phyloP scores from a whole-genome alignment of 2,888 invertebrate species.

The Microctonus brassicae region DNA sequence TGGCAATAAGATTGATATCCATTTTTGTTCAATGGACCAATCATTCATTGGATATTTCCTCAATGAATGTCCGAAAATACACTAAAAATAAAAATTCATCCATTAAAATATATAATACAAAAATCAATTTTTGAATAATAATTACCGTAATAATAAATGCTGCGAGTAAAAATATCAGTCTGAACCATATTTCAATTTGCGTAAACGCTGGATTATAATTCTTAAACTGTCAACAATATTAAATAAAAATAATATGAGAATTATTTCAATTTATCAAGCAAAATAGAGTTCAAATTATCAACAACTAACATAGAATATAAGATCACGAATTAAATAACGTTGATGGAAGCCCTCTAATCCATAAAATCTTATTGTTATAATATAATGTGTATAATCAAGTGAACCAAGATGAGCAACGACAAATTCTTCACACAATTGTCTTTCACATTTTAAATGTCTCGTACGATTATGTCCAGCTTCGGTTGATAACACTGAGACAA shows the following conservation, averaged over 20 bases:
- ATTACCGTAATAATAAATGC: constrained; percentile 90
- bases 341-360: constrained; percentile 88
- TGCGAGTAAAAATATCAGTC: constrained; percentile 90
- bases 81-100: constrained; percentile 74
- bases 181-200: constrained; percentile 97
- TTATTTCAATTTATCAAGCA: constrained; percentile 12
- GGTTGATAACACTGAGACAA: constrained; percentile 76
- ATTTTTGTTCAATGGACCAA: constrained; percentile 98
- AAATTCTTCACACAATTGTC: constrained; percentile 88
- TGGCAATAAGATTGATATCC: constrained; percentile 91
- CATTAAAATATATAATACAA: constrained; percentile 18
- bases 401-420: constrained; percentile 91
- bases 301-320: constrained; percentile 86
- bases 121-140: constrained; percentile 19
- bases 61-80: constrained; percentile 92
- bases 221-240: constrained; percentile 85
- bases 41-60: constrained; percentile 89
- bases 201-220: constrained; percentile 97
- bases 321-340: constrained; percentile 85
- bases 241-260: background rate
- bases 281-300: constrained; percentile 33
- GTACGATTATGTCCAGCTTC: constrained; percentile 84
- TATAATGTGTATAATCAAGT: constrained; percentile 89
- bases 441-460: constrained; percentile 84
- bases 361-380: constrained; percentile 86